phyloP scores from a whole-genome alignment of 2,797 vertebrate species.

The Novumbra hubbsi region DNA sequence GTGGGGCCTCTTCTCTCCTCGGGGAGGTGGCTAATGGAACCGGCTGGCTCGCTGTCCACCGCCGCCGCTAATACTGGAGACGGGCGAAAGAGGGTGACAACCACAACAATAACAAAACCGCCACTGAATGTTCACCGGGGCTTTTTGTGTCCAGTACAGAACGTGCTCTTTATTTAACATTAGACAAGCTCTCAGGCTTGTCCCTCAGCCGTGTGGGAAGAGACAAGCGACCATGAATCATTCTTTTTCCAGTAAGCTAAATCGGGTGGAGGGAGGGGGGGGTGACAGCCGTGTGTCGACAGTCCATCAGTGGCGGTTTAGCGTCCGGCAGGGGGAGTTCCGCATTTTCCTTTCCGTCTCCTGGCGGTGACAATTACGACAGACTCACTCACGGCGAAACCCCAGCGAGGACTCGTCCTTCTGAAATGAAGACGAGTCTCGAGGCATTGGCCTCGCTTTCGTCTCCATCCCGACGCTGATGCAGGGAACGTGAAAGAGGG shows the following conservation, averaged over 20 bases:
- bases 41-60: slow-evolving; percentile 22
- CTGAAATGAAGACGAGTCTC: neutral
- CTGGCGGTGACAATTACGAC: slow-evolving; percentile 2
- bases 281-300: too few relatives aligned
- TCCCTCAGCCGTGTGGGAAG: neutral
- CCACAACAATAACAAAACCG: neutral
- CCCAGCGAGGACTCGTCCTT: neutral
- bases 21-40: slow-evolving; percentile 46
- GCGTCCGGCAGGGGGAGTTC: neutral
- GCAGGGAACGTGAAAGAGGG: slow-evolving; percentile 13
- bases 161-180: neutral
- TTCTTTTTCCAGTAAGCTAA: neutral
- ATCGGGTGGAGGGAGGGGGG: too few relatives aligned
- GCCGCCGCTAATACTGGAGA: neutral
- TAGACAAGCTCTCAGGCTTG: neutral
- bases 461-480: slow-evolving; percentile 1
- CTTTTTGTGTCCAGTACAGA: neutral
- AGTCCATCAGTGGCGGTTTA: too few relatives aligned
- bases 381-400: neutral
- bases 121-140: neutral
- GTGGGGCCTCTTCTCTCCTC: slow-evolving; percentile 37
- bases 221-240: neutral
- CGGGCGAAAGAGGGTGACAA: neutral
- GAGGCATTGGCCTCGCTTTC: slow-evolving; percentile 25
- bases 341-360: neutral